Evolutionary conservation across 2,797 vertebrate genomes (phyloP), one percentile per base, ranked within the genome.

Genomic region (Chanos chanos): DNA sequence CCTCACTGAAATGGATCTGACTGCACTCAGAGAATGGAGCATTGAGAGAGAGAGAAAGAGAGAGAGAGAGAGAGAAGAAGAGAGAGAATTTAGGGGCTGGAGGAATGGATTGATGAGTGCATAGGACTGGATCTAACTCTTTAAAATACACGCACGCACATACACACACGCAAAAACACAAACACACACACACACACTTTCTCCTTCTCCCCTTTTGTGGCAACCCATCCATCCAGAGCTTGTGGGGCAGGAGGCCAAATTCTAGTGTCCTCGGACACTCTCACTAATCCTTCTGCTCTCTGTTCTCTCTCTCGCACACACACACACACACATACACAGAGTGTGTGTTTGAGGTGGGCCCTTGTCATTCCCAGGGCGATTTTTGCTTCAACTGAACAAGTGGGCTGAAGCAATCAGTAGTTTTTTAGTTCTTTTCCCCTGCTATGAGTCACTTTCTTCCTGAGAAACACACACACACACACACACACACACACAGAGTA

Each of bases 1-100:
- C 85, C 71, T 75, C 65, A 53, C 76, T 87, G 86, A 89, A 89
- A 88, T 86, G 71, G 85, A 89, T 89, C 86, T 65, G 66, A 61
- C 62, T 63, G 79, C 80, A 83, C 81, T 85, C 79, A 74, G 79
- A 73, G 67, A 50, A 61, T 44, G 40, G 60, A 39, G 66, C 61
- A 82, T 80, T 67, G 41, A 44, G 61, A 36, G 64, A 58, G 24
- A 52, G 50, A 33, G 21, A 9, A 30, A 57, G 44, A 62, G 77
- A 66, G 63, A 66, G 62, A 54, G 57, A 69, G 62, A 58, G 57
- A 58, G 48, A 13, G 27, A 48, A 59, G 33, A 37, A 30, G 16
- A 27, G 4, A 39, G 4, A 31, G 4, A 65, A n/a, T n/a, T n/a
- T n/a, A n/a, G n/a, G n/a, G n/a, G n/a, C n/a, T n/a, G n/a, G n/a